Evolutionary conservation across 2,888 invertebrate species (phyloP), one percentile per base, ranked within the genome.

Genomic region (Drosophila peninsularis): DNA sequence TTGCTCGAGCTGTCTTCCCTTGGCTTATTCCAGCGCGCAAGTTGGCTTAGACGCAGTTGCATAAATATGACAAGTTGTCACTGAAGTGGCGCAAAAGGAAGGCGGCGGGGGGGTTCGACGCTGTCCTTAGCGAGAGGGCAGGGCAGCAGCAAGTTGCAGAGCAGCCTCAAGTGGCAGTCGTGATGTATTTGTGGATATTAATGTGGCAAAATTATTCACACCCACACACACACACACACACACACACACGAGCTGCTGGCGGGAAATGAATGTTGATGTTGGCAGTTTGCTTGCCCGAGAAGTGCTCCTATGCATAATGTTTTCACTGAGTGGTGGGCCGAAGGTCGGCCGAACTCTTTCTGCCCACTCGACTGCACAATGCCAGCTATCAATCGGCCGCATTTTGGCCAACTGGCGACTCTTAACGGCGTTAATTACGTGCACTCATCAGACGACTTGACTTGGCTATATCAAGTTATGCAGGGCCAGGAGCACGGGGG

Each of bases 141-240:
- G 44, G 52, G 67, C 44, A 39, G 54, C 65, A 64, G 27, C 52
- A 58, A 67, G 50, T 37, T 55, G 57, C 37, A 56, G 42, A 54
- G 67, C 65, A 39, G 74, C 62, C 71, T 78, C 84, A 82, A 87
- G 84, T 82, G 87, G 82, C 72, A 71, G 78, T 53, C 74, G 80
- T 87, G 85, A 85, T 84, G 85, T 80, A 85, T 85, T 87, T 82
- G 85, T 71, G 80, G 72, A 82, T 76, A 85, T 85, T 84, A 87
- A 84, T 86, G 83, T 86, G 77, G 81, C 79, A 81, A 82, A 82
- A 75, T 77, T 78, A 74, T 74, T 74, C 69, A 58, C 70, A 70
- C 45, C 34, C 69, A 62, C 61, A 56, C 67, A 17, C 17, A 42
- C 64, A 62, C 69, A 71, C 45, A 47, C 69, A 58, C 68, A 70